Base-by-base conservation (phyloP, 2,797 vertebrate genomes). In the Hemitrygon akajei region DNA sequence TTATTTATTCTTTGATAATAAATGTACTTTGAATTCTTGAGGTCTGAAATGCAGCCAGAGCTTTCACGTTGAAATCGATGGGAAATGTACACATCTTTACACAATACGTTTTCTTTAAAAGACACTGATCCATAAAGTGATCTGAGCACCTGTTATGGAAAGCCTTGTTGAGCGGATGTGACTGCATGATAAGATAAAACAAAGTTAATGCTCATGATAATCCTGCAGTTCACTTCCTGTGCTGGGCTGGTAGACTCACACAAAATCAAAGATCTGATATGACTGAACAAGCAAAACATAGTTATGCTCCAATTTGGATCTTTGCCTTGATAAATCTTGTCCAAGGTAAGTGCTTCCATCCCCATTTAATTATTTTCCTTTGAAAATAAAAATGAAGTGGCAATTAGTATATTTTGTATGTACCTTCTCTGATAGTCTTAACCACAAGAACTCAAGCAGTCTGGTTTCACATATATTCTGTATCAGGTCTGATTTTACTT, bases 81-180 rank as follows among this genome's bases (percentile, higher is more conserved):
- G 66, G 66, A 69, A 69, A 69, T 69, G 14, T 69, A 18, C 66
- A 69, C 0, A 4, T 69, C 18, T 69, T 69, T 11, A 69, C 66
- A 14, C 18, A 69, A 20, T 14, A 69, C 66, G 66, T 69, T 20
- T 69, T 69, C 66, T 16, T 69, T 14, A 20, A 69, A 69, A 20
- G 66, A 16, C 0, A 20, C 66, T 2, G 3, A 2, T 69, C 20
- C 10, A 69, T 69, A 69, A 69, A 3, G 10, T 14, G 66, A 69
- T 69, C 66, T 69, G 66, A 69, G 27, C 30, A 60, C 25, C 87
- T 66, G 25, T 58, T 89, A 58, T 47, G 14, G n/a, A 34, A 7
- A 69, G 14, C 16, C 20, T 16, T 47, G 37, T 71, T 92, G 69
- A 92, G 73, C 89, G 69, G 89, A 92, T 75, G 89, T 75, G 89